A percentile compares a stretch with the other conserved stretches of the same genome.
Conservation (phyloP, 30 jellyfish, hydroid and myxozoan genomes). For the Hydractinia echinata region DNA sequence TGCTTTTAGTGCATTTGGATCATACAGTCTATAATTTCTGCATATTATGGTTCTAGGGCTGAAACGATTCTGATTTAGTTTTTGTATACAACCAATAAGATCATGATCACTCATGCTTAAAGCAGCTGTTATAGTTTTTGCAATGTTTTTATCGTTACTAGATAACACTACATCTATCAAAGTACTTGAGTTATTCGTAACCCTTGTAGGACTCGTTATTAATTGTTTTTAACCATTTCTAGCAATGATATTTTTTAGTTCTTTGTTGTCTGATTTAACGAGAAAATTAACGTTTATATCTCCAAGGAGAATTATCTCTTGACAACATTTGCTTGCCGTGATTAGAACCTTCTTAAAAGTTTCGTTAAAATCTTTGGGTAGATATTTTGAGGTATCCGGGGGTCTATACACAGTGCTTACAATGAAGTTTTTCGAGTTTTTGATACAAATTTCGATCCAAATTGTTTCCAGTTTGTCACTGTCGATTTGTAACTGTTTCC, state of each 20-base stretch:
- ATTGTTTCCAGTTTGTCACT: not conserved
- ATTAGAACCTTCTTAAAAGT: not conserved
- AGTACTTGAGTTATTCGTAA: conserved; percentile 49
- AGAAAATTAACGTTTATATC: conserved; percentile 56
- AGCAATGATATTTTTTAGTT: conserved; percentile 36
- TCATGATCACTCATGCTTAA: conserved; percentile 41
- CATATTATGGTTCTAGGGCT: too few species aligned
- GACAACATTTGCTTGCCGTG: too few species aligned
- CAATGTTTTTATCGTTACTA: conserved; percentile 32
- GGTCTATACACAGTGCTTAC: not conserved
- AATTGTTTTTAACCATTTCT: conserved; percentile 44
- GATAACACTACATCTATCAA: conserved; percentile 50
- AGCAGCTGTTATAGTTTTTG: conserved; percentile 17
- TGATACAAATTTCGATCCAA: not conserved
- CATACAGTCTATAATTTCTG: too few species aligned
- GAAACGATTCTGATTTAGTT: conserved; percentile 21
- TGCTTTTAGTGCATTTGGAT: too few species aligned
- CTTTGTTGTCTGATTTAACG: conserved; percentile 42
- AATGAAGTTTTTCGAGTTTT: conserved; percentile 1
- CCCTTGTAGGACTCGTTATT: conserved; percentile 44
- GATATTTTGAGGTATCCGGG: conserved; percentile 7
- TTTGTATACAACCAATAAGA: conserved; percentile 52
- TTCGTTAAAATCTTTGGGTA: not conserved
- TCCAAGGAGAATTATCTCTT: conserved; percentile 55
- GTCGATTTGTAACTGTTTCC: not conserved